Conservation (phyloP, 2,888 invertebrate species). For the Lordiphosa fenestrarum region DNA sequence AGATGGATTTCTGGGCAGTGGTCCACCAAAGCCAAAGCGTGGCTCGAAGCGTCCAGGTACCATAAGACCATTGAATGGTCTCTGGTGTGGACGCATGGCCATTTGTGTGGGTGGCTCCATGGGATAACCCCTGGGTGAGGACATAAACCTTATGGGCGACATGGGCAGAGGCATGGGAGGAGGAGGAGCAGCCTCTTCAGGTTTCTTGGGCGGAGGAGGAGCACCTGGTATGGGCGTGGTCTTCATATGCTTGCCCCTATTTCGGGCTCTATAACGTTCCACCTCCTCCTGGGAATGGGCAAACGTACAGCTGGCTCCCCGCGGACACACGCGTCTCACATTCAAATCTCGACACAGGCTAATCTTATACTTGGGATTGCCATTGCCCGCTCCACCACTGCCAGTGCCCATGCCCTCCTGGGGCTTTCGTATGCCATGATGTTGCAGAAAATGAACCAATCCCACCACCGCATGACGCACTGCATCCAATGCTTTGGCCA, state of each 20-base stretch:
- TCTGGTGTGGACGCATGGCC: constrained; percentile 36
- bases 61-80: constrained; percentile 49
- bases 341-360: constrained; percentile 93
- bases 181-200: constrained; percentile 14
- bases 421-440: constrained; percentile 86
- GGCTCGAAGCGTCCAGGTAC: constrained; percentile 50
- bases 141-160: constrained; percentile 63
- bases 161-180: constrained; percentile 43
- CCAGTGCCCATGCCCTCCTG: constrained; percentile 82
- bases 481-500: constrained; percentile 85
- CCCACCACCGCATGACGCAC: constrained; percentile 88
- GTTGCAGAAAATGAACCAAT: constrained; percentile 88
- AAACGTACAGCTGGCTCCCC: constrained; percentile 93
- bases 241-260: constrained; percentile 82
- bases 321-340: constrained; percentile 89
- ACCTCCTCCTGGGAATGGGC: constrained; percentile 95
- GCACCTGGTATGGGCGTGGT: constrained; percentile 58
- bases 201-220: constrained; percentile 51
- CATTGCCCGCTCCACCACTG: constrained; percentile 76
- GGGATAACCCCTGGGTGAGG: constrained; percentile 36
- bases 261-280: constrained; percentile 88
- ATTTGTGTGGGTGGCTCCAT: constrained; percentile 37
- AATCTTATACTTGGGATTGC: constrained; percentile 91
- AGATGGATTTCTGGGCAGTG: constrained; percentile 35
- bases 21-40: constrained; percentile 49